Conservation (phyloP, 2,888 invertebrate genomes). For the Apomyelois bistriatella region DNA sequence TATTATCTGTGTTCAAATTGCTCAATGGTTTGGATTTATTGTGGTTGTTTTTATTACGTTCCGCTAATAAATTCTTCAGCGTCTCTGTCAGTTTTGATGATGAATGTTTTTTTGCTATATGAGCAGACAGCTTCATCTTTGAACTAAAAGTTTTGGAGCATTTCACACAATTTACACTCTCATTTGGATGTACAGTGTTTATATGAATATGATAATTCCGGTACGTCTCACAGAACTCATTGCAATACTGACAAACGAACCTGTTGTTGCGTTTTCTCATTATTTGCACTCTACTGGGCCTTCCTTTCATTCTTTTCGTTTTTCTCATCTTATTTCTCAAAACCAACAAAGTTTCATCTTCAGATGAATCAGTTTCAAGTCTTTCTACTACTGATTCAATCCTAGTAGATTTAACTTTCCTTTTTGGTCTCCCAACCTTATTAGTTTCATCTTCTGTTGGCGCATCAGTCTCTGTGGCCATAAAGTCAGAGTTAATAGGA, state of each 20-base stretch:
- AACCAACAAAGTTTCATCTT: constrained; percentile 42
- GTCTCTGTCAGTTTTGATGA: constrained; percentile 59
- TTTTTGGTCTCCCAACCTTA: constrained; percentile 19
- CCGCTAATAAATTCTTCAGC: constrained; percentile 50
- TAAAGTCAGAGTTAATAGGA: constrained; percentile 10
- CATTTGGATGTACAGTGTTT: constrained; percentile 45
- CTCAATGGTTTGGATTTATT: background rate
- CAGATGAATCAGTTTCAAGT: constrained; percentile 36
- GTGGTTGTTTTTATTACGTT: constrained; percentile 33
- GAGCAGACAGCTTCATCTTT: constrained; percentile 37
- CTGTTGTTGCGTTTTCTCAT: constrained; percentile 20
- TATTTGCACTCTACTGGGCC: background rate
- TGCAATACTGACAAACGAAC: constrained; percentile 52
- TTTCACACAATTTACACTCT: constrained; percentile 52
- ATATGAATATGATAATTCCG: constrained; percentile 64
- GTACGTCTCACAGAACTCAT: constrained; percentile 60
- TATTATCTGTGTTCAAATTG: background rate
- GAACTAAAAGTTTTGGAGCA: constrained; percentile 46
- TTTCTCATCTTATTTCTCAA: constrained; percentile 26
- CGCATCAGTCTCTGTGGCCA: constrained; percentile 34
- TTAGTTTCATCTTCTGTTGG: constrained; percentile 26
- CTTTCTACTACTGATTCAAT: constrained; percentile 4
- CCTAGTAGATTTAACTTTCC: constrained; percentile 22
- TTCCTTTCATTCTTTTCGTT: background rate
- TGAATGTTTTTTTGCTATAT: constrained; percentile 44